Base-by-base conservation (phyloP, 92 coral and sea anemone species). In the Epizoanthus ramosus region DNA sequence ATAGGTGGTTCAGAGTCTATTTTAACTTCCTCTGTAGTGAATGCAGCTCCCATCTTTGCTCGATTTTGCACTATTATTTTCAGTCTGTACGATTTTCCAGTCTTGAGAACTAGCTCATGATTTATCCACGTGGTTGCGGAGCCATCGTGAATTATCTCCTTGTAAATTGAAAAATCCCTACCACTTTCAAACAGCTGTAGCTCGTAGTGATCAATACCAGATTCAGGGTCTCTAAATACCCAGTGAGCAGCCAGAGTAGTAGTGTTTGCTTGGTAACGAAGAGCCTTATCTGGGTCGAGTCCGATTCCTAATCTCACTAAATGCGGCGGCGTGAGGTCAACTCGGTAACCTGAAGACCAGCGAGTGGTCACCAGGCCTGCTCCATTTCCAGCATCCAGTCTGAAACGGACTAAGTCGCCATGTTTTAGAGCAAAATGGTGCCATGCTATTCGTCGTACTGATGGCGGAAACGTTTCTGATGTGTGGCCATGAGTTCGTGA, bases 21-120 rank as follows among this genome's bases (percentile, higher is more conserved):
- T 57, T 57, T 57, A 5, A 57, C 61, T 57, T 57, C 61, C 21
- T 57, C 61, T 57, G 61, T 57, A 57, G 61, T n/a, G 61, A 57
- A 57, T 57, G 61, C 61, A 57, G 61, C 61, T 0, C 61, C 61
- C 61, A 57, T 57, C 61, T 57, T 57, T 57, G 61, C 61, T 57
- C 61, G 12, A 17, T 57, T 57, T n/a, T 15, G 18, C 61, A 57
- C 61, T 57, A 15, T 57, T 15, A 57, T 57, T 57, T n/a, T 57
- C 21, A 57, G 61, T 57, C 61, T 57, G 14, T 57, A 57, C 21
- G 61, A 57, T 17, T 57, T 57, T 57, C 61, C 61, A n/a, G 61
- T 57, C 21, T n/a, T 57, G 21, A 57, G 61, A 15, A 15, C 21
- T 4, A 57, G 61, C 61, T 9, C 61, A 15, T n/a, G 61, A 5